Conservation (phyloP, 1,140 invertebrate genomes). For the Varroa destructor region DNA sequence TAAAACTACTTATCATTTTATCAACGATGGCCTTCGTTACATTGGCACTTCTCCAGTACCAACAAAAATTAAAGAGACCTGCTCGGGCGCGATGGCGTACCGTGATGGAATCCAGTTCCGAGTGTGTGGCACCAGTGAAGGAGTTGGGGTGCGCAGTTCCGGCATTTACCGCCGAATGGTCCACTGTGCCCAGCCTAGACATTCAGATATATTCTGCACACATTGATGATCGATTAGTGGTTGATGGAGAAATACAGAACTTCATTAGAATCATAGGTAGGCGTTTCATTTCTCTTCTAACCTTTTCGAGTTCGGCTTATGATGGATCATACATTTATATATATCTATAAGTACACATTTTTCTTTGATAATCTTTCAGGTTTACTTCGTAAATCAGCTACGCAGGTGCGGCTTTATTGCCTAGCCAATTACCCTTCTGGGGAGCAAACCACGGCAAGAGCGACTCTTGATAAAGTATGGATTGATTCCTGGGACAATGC, state of each 20-base stretch:
- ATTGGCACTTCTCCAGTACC: background rate
- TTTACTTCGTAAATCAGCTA: slow-evolving; percentile 4
- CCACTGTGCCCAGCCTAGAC: background rate
- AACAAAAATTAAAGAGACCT: no score
- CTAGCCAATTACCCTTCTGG: slow-evolving; percentile 15
- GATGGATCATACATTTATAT: no score
- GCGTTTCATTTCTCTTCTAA: background rate
- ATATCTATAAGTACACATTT: no score
- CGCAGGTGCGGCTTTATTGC: background rate
- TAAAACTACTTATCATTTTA: background rate
- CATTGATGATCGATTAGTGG: background rate
- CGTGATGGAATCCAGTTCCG: background rate
- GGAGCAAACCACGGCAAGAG: background rate
- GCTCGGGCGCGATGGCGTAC: no score
- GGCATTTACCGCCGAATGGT: slow-evolving; percentile 21
- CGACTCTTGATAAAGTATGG: slow-evolving; percentile 14
- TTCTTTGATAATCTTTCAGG: background rate
- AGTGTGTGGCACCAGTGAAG: slow-evolving; percentile 5
- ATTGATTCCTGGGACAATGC: slow-evolving; percentile 16
- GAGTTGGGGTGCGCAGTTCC: slow-evolving; percentile 4
- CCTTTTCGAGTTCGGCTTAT: background rate
- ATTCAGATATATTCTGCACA: slow-evolving; percentile 19
- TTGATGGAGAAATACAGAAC: background rate
- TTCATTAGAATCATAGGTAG: background rate
- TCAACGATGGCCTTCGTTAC: background rate